Evolutionary conservation across 1,140 invertebrate species (phyloP), one percentile per base, ranked within the genome.

Genomic region (Calliphora vicina): DNA sequence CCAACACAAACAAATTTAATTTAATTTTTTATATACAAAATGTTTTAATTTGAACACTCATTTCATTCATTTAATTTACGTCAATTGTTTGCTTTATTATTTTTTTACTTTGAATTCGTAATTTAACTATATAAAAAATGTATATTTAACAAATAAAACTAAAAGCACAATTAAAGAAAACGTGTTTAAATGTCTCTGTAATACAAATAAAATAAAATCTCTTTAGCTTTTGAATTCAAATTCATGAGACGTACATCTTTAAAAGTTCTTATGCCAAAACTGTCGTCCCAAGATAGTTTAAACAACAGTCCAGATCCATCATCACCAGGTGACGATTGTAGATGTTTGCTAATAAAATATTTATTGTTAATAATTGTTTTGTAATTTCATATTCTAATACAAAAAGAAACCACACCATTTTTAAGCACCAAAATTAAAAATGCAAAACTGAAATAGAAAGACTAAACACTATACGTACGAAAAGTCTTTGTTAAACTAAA

Each of bases 271-370:
- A 85, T 92, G 84, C 90, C 91, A 82, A 92, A 92, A 91, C 88
- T 92, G 83, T 91, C 91, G 81, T 92, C 92, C 82, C 91, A 87
- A 85, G 92, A 92, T 86, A 92, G 91, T 84, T 89, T 92, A 84
- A 92, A 88, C 87, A 92, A 91, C 87, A 92, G 91, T 86, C 91
- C 91, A 83, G 90, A 91, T 87, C 91, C 91, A 85, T 90, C 90
- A 86, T 92, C 91, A 86, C 91, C 92, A 91, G 91, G 91, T 92
- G 83, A 84, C 74, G 25, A 71, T 73, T 83, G 42, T 83, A 57
- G n/a, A 61, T 76, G 72, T 83, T 83, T 83, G 61, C 8, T 83
- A 35, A 25, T 35, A 2, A 76, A 61, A 67, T 23, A 35, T 35
- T 78, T 23, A 26, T 57, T 78, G 23, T 83, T 50, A 35, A 57